phyloP scores from a whole-genome alignment of 2,888 invertebrate genomes.

The Zaprionus bogoriensis region DNA sequence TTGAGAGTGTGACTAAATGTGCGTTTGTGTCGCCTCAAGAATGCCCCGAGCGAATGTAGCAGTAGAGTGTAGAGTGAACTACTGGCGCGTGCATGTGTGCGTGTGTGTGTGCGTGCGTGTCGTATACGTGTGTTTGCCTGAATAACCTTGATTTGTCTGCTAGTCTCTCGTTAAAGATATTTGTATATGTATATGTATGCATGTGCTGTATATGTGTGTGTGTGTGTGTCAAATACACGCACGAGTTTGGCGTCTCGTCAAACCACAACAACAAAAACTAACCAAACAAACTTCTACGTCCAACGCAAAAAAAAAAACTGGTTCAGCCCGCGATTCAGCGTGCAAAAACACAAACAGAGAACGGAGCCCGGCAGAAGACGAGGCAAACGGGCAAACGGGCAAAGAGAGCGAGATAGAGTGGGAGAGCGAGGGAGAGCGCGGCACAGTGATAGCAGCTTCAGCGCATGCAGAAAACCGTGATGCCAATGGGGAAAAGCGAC shows the following conservation, averaged over 20 bases:
- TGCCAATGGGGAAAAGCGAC: slow-evolving; percentile 21
- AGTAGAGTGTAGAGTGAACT: neutral
- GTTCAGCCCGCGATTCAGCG: slow-evolving; percentile 26
- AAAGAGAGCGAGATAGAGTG: neutral
- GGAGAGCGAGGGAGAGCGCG: neutral
- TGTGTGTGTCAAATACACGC: neutral
- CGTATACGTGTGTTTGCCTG: slow-evolving; percentile 1
- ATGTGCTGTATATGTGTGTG: neutral
- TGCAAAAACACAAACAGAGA: slow-evolving; percentile 48
- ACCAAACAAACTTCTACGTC: slow-evolving; percentile 28
- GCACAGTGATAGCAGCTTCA: too few relatives aligned
- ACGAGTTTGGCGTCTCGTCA: slow-evolving; percentile 8
- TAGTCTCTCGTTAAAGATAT: slow-evolving; percentile 13
- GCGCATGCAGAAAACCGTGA: neutral
- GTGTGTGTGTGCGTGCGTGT: neutral
- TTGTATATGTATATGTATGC: neutral
- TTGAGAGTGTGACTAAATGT: slow-evolving; percentile 34
- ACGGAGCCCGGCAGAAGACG: neutral
- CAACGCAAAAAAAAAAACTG: slow-evolving; percentile 31
- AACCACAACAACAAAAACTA: slow-evolving; percentile 17
- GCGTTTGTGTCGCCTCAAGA: neutral
- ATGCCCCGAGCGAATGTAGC: slow-evolving; percentile 2
- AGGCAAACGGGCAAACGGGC: neutral
- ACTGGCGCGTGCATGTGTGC: neutral
- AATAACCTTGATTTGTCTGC: slow-evolving; percentile 56